phyloP scores from a whole-genome alignment of 2,113 vertebrate genomes.

The Brienomyrus longianalis region DNA sequence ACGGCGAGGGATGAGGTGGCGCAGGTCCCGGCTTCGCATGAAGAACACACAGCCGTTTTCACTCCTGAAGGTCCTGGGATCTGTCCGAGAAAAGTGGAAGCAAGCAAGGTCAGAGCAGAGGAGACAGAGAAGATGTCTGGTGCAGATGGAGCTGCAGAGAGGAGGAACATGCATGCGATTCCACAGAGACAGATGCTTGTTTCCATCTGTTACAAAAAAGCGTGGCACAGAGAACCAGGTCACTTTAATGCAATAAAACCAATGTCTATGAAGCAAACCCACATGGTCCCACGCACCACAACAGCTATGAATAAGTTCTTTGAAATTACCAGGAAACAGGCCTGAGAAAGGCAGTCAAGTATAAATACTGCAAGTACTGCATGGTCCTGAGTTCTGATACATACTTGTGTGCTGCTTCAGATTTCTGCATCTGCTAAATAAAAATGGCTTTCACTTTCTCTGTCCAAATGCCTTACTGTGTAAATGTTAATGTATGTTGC shows the following conservation, averaged over 20 bases:
- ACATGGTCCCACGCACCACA: background rate
- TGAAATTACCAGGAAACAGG: background rate
- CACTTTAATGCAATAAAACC: background rate
- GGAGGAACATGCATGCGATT: background rate
- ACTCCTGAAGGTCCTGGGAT: conserved; percentile 6
- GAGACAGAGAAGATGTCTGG: background rate
- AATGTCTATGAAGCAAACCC: background rate
- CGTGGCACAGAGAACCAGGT: background rate
- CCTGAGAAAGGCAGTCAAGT: background rate
- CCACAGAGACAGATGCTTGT: background rate
- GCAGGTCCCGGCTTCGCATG: background rate
- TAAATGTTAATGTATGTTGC: background rate
- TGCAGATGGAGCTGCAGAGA: background rate
- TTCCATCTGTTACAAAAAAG: background rate
- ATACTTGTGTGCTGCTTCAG: background rate
- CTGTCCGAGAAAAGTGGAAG: conserved; percentile 8
- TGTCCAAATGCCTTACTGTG: background rate
- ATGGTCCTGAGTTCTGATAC: background rate
- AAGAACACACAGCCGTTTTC: background rate
- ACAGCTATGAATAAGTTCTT: background rate
- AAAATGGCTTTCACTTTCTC: background rate
- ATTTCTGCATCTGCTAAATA: background rate
- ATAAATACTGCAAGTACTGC: background rate
- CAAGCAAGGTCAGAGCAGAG: background rate
- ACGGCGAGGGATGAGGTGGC: background rate